Evolutionary conservation across 1,140 invertebrate species (phyloP).

Genomic region (Tribolium madens): DNA sequence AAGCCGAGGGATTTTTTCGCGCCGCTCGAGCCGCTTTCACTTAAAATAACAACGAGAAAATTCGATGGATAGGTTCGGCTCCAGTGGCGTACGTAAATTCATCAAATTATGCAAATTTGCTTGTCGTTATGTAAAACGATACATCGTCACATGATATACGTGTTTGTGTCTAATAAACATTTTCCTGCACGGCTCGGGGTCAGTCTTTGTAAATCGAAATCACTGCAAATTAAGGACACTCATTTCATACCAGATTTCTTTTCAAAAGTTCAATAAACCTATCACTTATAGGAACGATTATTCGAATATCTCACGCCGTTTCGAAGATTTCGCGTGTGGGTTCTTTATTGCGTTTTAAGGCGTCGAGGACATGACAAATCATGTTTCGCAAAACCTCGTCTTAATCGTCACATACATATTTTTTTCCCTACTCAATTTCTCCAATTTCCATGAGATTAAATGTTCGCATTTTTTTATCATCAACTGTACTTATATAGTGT

Average conservation of each 20-base stretch:
- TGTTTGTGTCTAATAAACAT: constrained; percentile 35
- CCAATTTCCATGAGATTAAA: neutral
- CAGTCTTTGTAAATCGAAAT: constrained; percentile 41
- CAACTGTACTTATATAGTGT: neutral
- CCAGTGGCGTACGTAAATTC: neutral
- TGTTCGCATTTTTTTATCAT: constrained; percentile 1
- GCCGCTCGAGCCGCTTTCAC: constrained; percentile 30
- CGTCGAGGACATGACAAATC: constrained; percentile 29
- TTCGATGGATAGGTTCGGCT: neutral
- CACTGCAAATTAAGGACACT: constrained; percentile 40
- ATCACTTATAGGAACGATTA: neutral
- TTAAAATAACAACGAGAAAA: constrained; percentile 38
- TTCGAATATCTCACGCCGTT: constrained; percentile 19
- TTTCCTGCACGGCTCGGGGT: constrained; percentile 33
- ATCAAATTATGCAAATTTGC: constrained; percentile 26
- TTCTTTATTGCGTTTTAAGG: constrained; percentile 20
- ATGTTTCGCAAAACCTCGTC: neutral
- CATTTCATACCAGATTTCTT: constrained; percentile 25
- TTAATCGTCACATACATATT: neutral
- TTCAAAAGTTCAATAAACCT: constrained; percentile 38
- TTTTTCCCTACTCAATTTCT: neutral
- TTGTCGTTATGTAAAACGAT: constrained; percentile 37
- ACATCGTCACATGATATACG: constrained; percentile 39
- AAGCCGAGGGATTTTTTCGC: constrained; percentile 45
- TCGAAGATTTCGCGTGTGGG: constrained; percentile 15